phyloP scores from a whole-genome alignment of 2,113 vertebrate genomes.

The Micronycteris hirsuta region DNA sequence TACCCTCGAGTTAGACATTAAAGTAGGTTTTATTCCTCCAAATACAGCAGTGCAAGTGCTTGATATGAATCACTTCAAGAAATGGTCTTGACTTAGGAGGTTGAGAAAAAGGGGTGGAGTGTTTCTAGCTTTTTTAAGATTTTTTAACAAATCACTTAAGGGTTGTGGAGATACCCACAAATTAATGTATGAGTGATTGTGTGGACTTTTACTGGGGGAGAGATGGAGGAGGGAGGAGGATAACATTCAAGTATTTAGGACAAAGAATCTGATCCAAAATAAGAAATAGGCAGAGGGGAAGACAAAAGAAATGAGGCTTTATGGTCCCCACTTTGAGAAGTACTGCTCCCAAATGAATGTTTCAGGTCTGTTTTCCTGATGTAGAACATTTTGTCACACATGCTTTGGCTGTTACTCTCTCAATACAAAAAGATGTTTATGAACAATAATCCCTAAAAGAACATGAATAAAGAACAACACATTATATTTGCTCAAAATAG shows the following conservation, averaged over 20 bases:
- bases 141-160: not conserved
- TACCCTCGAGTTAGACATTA: not conserved
- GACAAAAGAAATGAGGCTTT: not conserved
- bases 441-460: constrained; percentile 72
- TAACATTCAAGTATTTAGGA: not conserved
- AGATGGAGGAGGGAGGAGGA: not conserved
- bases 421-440: constrained; percentile 52
- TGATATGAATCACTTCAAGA: not conserved
- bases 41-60: not conserved
- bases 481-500: not conserved
- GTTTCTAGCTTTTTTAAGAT: not conserved
- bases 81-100: not conserved
- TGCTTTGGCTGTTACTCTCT: constrained; percentile 53
- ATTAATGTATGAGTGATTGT: not conserved
- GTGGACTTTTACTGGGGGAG: not conserved
- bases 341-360: not conserved
- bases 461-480: constrained; percentile 31
- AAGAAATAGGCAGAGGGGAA: not conserved
- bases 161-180: not conserved
- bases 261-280: not conserved
- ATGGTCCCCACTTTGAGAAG: not conserved
- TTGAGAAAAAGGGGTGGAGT: not conserved
- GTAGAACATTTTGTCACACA: constrained; percentile 12
- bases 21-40: not conserved
- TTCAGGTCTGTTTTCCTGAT: constrained; percentile 38